Evolutionary conservation across 2,888 invertebrate species (phyloP), one percentile per base, ranked within the genome.

Genomic region (Cosmorhoe ocellata): DNA sequence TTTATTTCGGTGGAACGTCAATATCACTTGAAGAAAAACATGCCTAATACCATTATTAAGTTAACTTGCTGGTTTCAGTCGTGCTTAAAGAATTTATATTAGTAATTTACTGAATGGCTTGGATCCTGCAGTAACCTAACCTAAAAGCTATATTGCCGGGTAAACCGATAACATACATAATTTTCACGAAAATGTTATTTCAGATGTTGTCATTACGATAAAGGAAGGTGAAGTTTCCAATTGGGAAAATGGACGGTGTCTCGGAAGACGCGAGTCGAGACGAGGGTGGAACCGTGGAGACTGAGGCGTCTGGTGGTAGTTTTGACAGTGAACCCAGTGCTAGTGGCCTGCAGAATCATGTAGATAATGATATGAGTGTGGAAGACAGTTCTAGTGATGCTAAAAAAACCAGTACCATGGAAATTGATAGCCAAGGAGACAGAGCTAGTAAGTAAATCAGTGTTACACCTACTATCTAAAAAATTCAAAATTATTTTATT

Each of bases 111-210:
- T 34, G 7, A 26, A 27, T 48, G 34, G 26, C 36, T 34, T 38
- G 5, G 18, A 58, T 54, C 58, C 52, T 44, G 10, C 64, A 69
- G 59, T 64, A 67, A 71, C 66, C 71, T 88, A 89, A 88, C 88
- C 88, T 88, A 73, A 57, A 85, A 87, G 69, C 11, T 39, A 58
- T 63, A 63, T 72, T 64, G 84, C 87, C 89, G 87, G 86, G 78
- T 80, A 1, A 31, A 12, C n/a, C 12, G 0, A 12, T 12, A 10
- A 2, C 30, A 30, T 30, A 13, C n/a, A n/a, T n/a, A n/a, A 27
- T 9, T 5, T n/a, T 40, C n/a, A 40, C 14, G 33, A 9, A 41
- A 46, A 41, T 49, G 42, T 38, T 60, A 33, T 85, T 84, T 56
- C 79, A 88, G 89, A 85, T 84, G 81, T 59, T 58, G 64, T 38